Evolutionary conservation across 1,140 invertebrate species (phyloP), one percentile per base, ranked within the genome.

Genomic region (Leptopilina clavipes): DNA sequence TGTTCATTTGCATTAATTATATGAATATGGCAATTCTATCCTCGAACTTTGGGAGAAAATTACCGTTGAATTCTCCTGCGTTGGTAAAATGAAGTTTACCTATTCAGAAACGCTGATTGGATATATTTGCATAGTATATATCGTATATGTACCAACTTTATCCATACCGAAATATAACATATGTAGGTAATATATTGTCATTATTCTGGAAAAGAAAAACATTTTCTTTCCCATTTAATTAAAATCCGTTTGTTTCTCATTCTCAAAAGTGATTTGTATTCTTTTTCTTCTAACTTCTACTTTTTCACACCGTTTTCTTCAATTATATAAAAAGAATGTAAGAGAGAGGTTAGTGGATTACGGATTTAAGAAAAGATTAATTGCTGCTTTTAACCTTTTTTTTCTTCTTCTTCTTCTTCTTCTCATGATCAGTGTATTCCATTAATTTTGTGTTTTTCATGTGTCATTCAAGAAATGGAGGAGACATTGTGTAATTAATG

Each of bases 1-100:
- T 59, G 18, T 59, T 59, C 54, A 59, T 59, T 59, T 22, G 17
- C 18, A 59, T 22, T 22, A 22, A 59, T 59, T 59, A 22, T 22
- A 59, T 40, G 37, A 3, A 9, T 40, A 31, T 31, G 9, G 19
- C 7, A 59, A 22, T 59, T 59, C 54, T 59, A 19, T 31, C 10
- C 54, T 22, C n/a, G 54, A 56, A 56, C 52, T 59, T 22, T 22
- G 19, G 19, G 25, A 31, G 17, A 59, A 22, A 19, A 22, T 22
- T 59, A 10, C 11, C 19, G 18, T 31, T 19, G 54, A 59, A 12
- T 22, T 22, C 54, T 22, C 19, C 25, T 31, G 25, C 25, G 25
- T 59, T 22, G 19, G 0, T 22, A 19, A 59, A 19, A 59, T 59
- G 54, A 52, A 59, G 54, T 59, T 59, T 59, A 59, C 19, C 54